phyloP scores from a whole-genome alignment of 2,797 vertebrate genomes.

The Erpetoichthys calabaricus region DNA sequence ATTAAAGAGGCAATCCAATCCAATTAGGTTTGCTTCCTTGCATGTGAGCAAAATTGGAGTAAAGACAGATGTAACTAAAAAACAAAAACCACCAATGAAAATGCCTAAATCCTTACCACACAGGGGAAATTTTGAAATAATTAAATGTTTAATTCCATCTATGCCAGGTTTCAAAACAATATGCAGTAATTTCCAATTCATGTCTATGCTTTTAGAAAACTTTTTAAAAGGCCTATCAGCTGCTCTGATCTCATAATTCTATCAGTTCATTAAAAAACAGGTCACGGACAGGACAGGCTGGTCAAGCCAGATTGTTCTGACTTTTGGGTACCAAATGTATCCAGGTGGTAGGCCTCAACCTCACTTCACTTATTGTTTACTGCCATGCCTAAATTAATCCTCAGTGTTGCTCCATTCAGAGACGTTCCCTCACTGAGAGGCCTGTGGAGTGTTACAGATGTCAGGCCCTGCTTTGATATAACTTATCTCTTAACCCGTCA shows the following conservation, averaged over 20 bases:
- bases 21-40: no score
- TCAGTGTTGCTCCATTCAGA: conserved; percentile 38
- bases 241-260: not conserved
- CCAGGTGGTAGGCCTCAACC: conserved; percentile 44
- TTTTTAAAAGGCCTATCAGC: not conserved
- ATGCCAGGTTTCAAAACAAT: no score
- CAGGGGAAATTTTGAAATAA: no score
- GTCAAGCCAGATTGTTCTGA: conserved; percentile 4
- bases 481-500: conserved; percentile 46
- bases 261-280: not conserved
- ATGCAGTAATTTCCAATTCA: no score
- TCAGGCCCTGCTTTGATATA: conserved; percentile 45
- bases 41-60: no score
- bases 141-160: no score
- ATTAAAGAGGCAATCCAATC: no score
- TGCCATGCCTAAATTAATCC: conserved; percentile 43
- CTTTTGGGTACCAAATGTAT: conserved; percentile 18
- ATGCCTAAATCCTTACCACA: no score
- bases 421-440: conserved; percentile 41
- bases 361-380: conserved; percentile 37
- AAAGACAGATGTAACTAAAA: no score
- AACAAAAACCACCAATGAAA: no score
- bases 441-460: conserved; percentile 45
- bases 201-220: no score
- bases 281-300: not conserved